These are phyloP conservation scores for Sebastes minor DNA, from an alignment of 2,797 vertebrate genomes.

Conservation along the genomic window DNA sequence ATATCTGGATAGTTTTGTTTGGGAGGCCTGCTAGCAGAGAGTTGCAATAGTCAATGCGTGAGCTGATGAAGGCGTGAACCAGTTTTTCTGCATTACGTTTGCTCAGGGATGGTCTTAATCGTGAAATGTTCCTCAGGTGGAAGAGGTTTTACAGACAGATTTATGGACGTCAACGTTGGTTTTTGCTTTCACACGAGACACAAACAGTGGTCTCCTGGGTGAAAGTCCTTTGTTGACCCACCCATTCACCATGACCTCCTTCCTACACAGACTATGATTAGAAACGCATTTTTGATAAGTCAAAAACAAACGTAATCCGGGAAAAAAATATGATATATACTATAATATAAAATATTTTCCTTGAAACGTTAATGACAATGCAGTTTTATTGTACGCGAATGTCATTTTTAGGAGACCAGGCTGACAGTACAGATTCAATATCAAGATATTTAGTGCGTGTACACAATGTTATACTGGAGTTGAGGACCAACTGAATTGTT, in stretches of 20 bases:
- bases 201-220: neutral
- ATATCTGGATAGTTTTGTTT: neutral
- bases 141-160: too few species aligned
- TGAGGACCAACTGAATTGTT: neutral
- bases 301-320: too few species aligned
- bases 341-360: too few species aligned
- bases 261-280: too few species aligned
- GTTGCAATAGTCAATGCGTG: neutral
- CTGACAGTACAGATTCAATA: neutral
- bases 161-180: neutral
- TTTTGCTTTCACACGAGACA: neutral
- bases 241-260: too few species aligned
- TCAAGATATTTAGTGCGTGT: neutral
- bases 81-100: neutral
- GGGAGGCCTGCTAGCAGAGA: neutral
- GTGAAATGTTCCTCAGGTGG: neutral
- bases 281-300: too few species aligned
- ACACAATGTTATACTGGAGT: neutral
- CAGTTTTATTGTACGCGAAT: neutral
- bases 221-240: neutral
- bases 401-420: neutral
- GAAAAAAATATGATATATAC: too few species aligned
- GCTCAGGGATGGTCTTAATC: neutral
- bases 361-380: neutral
- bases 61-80: neutral